Evolutionary conservation across 2,888 invertebrate genomes (phyloP).

Genomic region (Harpagoxenus sublaevis): DNA sequence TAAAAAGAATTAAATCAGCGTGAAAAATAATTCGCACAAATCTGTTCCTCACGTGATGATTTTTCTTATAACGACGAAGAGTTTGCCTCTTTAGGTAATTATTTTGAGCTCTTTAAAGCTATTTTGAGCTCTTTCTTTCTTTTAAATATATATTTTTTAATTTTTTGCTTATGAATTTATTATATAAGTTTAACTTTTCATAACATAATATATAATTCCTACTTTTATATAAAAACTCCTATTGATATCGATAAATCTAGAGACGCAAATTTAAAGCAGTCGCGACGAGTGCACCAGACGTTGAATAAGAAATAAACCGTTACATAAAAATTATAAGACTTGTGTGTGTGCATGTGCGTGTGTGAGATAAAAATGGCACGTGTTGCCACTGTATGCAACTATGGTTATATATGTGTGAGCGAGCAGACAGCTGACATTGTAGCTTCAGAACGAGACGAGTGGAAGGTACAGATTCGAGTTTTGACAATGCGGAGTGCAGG

Average conservation of each 20-base stretch:
- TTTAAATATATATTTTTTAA: neutral
- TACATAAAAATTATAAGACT: constrained; percentile 40
- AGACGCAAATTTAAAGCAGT: constrained; percentile 27
- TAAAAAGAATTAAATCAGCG: neutral
- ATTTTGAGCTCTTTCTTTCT: neutral
- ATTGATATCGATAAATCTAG: neutral
- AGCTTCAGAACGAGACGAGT: constrained; percentile 62
- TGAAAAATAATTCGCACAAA: neutral
- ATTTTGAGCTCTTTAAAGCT: neutral
- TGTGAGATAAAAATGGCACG: constrained; percentile 27
- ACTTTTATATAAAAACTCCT: neutral
- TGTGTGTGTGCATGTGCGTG: neutral
- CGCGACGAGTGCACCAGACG: neutral
- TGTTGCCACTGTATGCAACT: neutral
- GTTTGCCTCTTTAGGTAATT: neutral
- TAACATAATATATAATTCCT: neutral
- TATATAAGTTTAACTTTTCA: neutral
- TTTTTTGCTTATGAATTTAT: neutral
- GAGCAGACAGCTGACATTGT: constrained; percentile 49
- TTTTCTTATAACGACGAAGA: neutral
- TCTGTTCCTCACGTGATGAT: neutral
- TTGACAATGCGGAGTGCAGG: constrained; percentile 72
- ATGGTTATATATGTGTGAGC: neutral
- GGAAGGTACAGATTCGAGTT: constrained; percentile 76
- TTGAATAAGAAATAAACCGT: constrained; percentile 37